Conservation (phyloP, 2,113 vertebrate species). For the Rhinichthys klamathensis region DNA sequence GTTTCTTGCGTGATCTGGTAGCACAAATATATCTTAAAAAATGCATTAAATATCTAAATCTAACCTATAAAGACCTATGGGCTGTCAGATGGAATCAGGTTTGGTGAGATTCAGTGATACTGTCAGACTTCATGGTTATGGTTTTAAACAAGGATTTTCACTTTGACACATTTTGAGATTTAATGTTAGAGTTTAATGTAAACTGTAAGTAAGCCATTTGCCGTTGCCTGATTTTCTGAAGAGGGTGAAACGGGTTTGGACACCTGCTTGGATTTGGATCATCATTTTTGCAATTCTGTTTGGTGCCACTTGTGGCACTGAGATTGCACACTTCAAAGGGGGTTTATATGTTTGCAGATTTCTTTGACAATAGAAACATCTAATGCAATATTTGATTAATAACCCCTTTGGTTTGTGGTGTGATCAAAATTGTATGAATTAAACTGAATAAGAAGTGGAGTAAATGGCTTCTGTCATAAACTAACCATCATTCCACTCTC, state of each 20-base stretch:
- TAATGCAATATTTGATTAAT: background rate
- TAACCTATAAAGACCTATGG: background rate
- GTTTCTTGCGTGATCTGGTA: background rate
- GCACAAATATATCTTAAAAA: background rate
- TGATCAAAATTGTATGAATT: background rate
- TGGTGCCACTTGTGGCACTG: background rate
- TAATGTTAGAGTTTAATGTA: background rate
- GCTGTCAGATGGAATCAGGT: background rate
- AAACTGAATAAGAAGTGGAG: background rate
- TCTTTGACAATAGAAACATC: background rate
- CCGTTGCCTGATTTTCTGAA: background rate
- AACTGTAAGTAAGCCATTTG: background rate
- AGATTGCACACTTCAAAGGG: background rate
- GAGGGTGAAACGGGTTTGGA: background rate
- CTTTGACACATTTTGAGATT: background rate
- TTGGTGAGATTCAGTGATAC: background rate
- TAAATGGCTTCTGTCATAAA: background rate
- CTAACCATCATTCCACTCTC: background rate
- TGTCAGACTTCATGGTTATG: background rate
- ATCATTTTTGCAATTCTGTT: conserved; percentile 12
- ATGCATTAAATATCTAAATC: background rate
- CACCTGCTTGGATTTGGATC: background rate
- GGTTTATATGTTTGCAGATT: conserved; percentile 8
- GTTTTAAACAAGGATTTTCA: background rate
- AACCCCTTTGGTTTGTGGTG: background rate